Percentiles rank a stretch among this genome's conserved stretches.
Evolutionary conservation across 2,797 vertebrate species (phyloP).

Genomic region (Gila robusta): DNA sequence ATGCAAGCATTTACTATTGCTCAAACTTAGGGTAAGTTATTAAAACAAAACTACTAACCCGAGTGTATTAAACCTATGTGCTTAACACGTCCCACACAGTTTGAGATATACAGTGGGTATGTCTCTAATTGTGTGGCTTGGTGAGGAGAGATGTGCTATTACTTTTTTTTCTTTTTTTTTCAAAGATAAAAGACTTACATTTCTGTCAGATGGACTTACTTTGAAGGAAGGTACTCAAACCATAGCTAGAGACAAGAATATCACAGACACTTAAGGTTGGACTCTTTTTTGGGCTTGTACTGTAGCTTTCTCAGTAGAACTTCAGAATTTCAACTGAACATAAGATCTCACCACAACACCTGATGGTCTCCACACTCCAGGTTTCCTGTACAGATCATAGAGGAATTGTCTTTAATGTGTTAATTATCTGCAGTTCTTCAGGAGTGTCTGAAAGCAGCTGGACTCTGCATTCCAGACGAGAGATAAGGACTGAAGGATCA

Average conservation of each 20-base stretch:
- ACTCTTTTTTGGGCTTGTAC: neutral
- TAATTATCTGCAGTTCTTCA: conserved; percentile 70
- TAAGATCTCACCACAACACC: conserved; percentile 54
- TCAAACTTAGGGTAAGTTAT: conserved; percentile 30
- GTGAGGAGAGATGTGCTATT: neutral
- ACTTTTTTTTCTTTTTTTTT: too few relatives aligned
- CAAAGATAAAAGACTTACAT: neutral
- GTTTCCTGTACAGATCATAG: conserved; percentile 52
- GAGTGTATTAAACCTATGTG: neutral
- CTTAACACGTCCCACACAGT: neutral
- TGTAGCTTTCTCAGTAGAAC: neutral
- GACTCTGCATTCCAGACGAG: conserved; percentile 67
- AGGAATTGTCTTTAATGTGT: conserved; percentile 65
- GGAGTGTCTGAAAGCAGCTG: conserved; percentile 66
- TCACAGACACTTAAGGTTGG: neutral
- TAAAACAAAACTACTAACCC: neutral
- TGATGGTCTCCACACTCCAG: conserved; percentile 53
- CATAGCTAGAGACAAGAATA: neutral
- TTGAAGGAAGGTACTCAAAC: conserved; percentile 1
- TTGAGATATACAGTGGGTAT: neutral
- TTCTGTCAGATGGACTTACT: neutral
- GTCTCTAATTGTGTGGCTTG: neutral
- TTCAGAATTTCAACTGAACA: neutral
- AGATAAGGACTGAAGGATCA: conserved; percentile 68
- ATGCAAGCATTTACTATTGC: neutral